Percentiles rank a stretch among this genome's conserved stretches.
phyloP scores from a whole-genome alignment of 2,113 vertebrate species.

The Megaceryle maxima region DNA sequence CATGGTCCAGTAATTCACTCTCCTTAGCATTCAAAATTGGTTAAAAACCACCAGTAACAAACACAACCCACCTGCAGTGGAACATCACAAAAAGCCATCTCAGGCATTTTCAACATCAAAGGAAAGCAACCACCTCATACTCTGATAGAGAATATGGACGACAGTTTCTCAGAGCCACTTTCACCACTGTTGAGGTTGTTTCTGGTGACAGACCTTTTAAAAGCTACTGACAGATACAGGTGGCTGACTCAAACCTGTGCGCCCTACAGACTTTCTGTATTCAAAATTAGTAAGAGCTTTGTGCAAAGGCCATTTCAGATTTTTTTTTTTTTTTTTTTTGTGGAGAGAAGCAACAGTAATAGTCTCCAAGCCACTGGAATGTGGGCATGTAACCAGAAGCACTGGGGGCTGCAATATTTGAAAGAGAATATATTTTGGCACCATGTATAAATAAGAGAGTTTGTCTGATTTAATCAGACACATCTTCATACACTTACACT shows the following conservation, averaged over 20 bases:
- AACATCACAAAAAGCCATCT: neutral
- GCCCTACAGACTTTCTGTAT: accelerated
- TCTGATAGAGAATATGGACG: neutral
- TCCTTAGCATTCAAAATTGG: accelerated
- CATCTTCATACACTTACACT: accelerated
- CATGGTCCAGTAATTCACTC: accelerated
- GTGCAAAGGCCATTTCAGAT: neutral
- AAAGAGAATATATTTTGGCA: neutral
- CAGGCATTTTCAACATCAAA: neutral
- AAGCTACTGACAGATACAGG: accelerated
- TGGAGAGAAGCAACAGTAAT: neutral
- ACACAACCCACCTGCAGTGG: accelerated
- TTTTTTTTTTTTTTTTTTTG: neutral
- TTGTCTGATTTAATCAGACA: neutral
- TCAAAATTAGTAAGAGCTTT: neutral
- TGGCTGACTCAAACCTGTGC: neutral
- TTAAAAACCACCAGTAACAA: neutral
- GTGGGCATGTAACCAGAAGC: accelerated
- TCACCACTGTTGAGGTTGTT: neutral
- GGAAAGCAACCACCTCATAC: neutral
- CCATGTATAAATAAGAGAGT: accelerated
- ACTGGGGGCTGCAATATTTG: neutral
- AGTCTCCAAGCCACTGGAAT: no score
- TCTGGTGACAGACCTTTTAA: no score
- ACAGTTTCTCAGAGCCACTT: neutral